Percentiles rank a stretch among this genome's conserved stretches.
Evolutionary conservation across 2,888 invertebrate species (phyloP).

Genomic region (Uloborus plumipes): DNA sequence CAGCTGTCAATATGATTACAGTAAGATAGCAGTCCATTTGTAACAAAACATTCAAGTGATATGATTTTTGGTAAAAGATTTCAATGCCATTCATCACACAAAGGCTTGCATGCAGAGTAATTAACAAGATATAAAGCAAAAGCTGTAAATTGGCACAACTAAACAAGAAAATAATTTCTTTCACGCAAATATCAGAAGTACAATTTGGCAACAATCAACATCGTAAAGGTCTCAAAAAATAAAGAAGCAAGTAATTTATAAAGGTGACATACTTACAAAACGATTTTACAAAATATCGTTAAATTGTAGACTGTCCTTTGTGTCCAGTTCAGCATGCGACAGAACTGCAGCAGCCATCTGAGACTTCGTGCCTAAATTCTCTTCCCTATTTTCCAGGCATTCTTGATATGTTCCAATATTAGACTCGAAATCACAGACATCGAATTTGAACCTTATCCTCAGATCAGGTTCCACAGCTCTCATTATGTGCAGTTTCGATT

Average conservation of each 20-base stretch:
- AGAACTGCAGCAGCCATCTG: conserved; percentile 57
- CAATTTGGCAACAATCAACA: conserved; percentile 44
- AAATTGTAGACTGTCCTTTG: conserved; percentile 35
- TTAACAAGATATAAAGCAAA: not conserved
- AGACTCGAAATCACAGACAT: conserved; percentile 41
- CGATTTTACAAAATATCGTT: conserved; percentile 49
- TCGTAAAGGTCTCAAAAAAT: conserved; percentile 60
- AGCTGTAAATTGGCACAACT: not conserved
- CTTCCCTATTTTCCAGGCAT: conserved; percentile 45
- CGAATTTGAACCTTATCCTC: conserved; percentile 69
- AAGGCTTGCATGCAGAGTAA: too few species aligned
- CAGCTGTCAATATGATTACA: too few species aligned
- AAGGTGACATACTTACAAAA: conserved; percentile 16
- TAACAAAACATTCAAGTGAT: too few species aligned
- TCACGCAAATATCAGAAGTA: conserved; percentile 10
- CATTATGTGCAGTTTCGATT: conserved; percentile 79
- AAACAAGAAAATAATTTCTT: not conserved
- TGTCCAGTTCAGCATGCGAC: conserved; percentile 46
- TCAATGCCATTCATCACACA: too few species aligned
- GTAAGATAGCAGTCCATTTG: too few species aligned
- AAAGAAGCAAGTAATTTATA: conserved; percentile 30
- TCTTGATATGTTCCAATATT: conserved; percentile 46
- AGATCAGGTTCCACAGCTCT: conserved; percentile 86
- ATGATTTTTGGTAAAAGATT: too few species aligned
- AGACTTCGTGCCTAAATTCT: conserved; percentile 58